Evolutionary conservation across 2,888 invertebrate genomes (phyloP).

Genomic region (Thymelicus acteon): DNA sequence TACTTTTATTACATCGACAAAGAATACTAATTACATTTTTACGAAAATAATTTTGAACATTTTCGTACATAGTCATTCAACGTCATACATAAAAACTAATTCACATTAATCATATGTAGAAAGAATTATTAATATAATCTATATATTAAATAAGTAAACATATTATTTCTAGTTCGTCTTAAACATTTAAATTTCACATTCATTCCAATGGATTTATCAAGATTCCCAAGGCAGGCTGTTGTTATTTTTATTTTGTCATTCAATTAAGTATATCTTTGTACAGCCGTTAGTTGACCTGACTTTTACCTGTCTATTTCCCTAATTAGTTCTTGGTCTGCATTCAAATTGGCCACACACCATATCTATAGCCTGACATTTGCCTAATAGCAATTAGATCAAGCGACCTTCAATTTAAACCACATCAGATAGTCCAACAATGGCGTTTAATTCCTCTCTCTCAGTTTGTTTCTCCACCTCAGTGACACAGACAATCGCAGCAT

Average conservation of each 20-base stretch:
- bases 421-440: constrained; percentile 35
- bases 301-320: constrained; percentile 12
- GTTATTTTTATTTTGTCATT: not conserved
- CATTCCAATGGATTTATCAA: not conserved
- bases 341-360: constrained; percentile 38
- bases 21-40: too few species aligned
- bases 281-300: constrained; percentile 13
- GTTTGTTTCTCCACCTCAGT: constrained; percentile 35
- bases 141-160: too few species aligned
- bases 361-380: constrained; percentile 35
- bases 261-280: not conserved
- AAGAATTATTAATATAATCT: too few species aligned
- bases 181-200: not conserved
- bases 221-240: not conserved
- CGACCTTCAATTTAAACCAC: constrained; percentile 31
- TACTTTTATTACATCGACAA: too few species aligned
- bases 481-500: constrained; percentile 46
- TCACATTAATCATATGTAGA: too few species aligned
- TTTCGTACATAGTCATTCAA: too few species aligned
- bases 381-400: constrained; percentile 37
- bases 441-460: constrained; percentile 24
- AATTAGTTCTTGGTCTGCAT: constrained; percentile 30
- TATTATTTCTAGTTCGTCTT: not conserved
- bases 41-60: too few species aligned
- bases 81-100: too few species aligned